These are phyloP conservation scores for Xestoiulus laeticollis DNA, from an alignment of 2,888 invertebrate species.

Conservation along the genomic window DNA sequence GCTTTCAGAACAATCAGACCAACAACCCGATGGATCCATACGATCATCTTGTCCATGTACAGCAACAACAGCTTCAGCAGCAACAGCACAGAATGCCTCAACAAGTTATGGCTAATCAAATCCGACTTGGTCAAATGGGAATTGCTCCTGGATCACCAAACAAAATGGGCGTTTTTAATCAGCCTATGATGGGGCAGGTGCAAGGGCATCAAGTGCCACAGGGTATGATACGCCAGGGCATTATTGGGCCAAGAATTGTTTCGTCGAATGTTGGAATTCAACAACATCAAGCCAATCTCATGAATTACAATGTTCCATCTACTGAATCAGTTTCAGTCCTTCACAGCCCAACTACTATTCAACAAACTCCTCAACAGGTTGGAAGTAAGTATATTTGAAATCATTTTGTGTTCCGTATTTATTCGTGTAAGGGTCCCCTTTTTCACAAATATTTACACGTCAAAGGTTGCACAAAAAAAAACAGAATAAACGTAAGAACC, in stretches of 20 bases:
- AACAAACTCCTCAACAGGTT: neutral
- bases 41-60: constrained; percentile 65
- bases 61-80: constrained; percentile 61
- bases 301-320: neutral
- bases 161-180: constrained; percentile 50
- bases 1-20: constrained; percentile 57
- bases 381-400: neutral
- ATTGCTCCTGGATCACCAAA: constrained; percentile 44
- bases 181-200: constrained; percentile 47
- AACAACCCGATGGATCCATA: constrained; percentile 64
- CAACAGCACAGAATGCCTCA: constrained; percentile 53
- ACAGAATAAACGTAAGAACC: too few relatives aligned
- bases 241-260: neutral
- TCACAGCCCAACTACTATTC: neutral
- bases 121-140: constrained; percentile 53
- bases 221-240: constrained; percentile 9
- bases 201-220: neutral
- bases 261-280: constrained; percentile 5
- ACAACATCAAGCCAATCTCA: neutral
- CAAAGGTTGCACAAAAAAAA: too few relatives aligned
- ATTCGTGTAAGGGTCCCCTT: too few relatives aligned
- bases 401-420: too few relatives aligned
- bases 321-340: neutral
- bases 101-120: constrained; percentile 52
- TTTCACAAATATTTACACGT: too few relatives aligned